Conservation (phyloP, 2,113 vertebrate genomes). For the Bubo blakistoni region DNA sequence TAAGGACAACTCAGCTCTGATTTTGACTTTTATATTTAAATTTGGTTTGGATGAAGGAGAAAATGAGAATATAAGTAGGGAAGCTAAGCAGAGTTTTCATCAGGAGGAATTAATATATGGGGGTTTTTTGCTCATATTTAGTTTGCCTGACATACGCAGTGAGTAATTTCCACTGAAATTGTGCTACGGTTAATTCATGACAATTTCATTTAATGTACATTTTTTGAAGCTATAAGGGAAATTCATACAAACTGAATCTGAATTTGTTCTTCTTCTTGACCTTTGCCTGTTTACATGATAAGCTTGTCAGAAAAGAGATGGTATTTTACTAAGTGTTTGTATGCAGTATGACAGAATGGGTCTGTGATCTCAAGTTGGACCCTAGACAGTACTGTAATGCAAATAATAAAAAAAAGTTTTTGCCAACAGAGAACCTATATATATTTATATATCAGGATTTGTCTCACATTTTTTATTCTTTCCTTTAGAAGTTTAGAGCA, state of each 20-base stretch:
- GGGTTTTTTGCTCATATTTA: background rate
- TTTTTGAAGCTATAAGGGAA: background rate
- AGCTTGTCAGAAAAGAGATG: background rate
- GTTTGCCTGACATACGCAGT: background rate
- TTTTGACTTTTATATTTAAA: background rate
- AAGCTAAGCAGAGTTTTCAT: background rate
- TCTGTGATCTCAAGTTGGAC: background rate
- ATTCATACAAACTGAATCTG: background rate
- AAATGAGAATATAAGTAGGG: background rate
- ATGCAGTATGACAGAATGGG: background rate
- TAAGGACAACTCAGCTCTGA: background rate
- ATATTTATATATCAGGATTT: background rate
- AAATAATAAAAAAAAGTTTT: background rate
- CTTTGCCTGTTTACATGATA: background rate
- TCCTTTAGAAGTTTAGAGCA: constrained; percentile 31
- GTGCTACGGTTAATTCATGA: background rate
- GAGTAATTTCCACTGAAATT: background rate
- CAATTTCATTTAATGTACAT: background rate
- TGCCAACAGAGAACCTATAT: background rate
- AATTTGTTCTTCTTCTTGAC: background rate
- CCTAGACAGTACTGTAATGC: background rate
- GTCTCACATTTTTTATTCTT: background rate
- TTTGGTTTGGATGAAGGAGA: background rate
- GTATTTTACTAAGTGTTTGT: background rate
- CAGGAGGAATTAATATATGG: background rate